A percentile compares a stretch with the other conserved stretches of the same genome.
These are phyloP conservation scores for Philaethria dido DNA, from an alignment of 2,888 invertebrate genomes.

Conservation along the genomic window DNA sequence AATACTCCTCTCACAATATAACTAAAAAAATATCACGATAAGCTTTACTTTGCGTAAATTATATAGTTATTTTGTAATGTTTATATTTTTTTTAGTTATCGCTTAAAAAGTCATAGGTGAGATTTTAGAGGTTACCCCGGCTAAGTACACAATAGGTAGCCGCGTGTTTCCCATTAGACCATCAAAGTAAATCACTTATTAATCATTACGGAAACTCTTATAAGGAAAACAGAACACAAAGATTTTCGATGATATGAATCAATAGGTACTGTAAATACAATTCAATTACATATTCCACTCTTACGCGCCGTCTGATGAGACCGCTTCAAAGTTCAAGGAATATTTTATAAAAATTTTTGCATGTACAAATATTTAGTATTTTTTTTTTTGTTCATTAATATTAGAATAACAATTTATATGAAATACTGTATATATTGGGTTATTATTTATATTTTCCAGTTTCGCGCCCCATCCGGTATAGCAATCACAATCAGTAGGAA, in stretches of 20 bases:
- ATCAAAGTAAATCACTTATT: conserved; percentile 34
- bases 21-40: too few relatives aligned
- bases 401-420: too few relatives aligned
- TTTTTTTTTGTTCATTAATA: too few relatives aligned
- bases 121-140: not conserved
- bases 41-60: too few relatives aligned
- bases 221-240: conserved; percentile 35
- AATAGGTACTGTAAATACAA: conserved; percentile 17
- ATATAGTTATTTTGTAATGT: not conserved
- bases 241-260: conserved; percentile 21
- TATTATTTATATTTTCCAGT: too few relatives aligned
- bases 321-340: conserved; percentile 11
- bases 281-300: conserved; percentile 20
- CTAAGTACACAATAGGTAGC: not conserved
- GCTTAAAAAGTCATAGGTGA: not conserved
- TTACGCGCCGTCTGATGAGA: conserved; percentile 11
- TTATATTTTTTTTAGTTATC: conserved; percentile 4
- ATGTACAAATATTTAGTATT: not conserved
- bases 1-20: too few relatives aligned
- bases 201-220: conserved; percentile 38
- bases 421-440: too few relatives aligned
- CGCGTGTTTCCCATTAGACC: conserved; percentile 28
- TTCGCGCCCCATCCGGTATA: too few relatives aligned
- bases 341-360: conserved; percentile 12
- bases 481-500: too few relatives aligned